Evolutionary conservation across 2,888 invertebrate species (phyloP).

Genomic region (Reticulitermes lucifugus): DNA sequence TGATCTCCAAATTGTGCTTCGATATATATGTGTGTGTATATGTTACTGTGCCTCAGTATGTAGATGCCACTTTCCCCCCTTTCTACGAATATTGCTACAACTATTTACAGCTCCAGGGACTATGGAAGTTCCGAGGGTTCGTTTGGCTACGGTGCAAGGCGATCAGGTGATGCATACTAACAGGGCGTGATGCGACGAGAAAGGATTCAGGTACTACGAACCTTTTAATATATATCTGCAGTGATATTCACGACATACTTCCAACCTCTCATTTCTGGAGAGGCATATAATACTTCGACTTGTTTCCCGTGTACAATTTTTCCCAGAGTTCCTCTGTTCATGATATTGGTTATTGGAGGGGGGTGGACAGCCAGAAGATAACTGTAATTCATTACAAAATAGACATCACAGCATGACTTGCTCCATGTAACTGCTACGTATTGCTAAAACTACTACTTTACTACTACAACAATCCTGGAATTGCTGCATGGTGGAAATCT

Average conservation of each 20-base stretch:
- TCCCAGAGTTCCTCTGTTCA: too few relatives aligned
- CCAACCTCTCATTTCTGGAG: neutral
- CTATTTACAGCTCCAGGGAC: constrained; percentile 53
- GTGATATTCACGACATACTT: constrained; percentile 6
- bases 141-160: constrained; percentile 51
- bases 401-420: neutral
- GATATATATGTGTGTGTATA: constrained; percentile 15
- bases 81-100: constrained; percentile 45
- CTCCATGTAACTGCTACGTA: neutral
- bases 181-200: constrained; percentile 2
- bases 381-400: neutral
- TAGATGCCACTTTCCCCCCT: constrained; percentile 24
- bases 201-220: constrained; percentile 49
- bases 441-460: neutral
- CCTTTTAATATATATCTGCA: constrained; percentile 29
- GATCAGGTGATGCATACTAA: constrained; percentile 52
- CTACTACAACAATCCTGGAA: neutral
- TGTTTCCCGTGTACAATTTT: too few relatives aligned
- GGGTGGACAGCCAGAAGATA: neutral
- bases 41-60: constrained; percentile 20
- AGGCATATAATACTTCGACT: neutral
- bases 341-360: too few relatives aligned
- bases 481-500: neutral
- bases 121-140: constrained; percentile 51
- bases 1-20: constrained; percentile 38